These are phyloP conservation scores for Corapipo altera DNA, from an alignment of 2,113 vertebrate species.

Conservation along the genomic window DNA sequence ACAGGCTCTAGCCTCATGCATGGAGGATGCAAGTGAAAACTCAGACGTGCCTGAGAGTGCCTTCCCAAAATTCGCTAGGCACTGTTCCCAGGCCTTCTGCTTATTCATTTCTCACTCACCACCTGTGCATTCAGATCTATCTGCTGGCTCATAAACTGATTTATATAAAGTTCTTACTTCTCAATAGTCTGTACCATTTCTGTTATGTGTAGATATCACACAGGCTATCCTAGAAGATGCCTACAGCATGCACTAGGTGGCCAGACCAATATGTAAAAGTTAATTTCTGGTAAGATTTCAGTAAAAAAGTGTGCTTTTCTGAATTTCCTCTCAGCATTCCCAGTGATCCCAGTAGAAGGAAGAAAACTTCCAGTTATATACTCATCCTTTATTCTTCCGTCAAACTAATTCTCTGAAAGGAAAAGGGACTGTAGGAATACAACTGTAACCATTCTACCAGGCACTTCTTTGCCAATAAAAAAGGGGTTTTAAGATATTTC, in stretches of 20 bases:
- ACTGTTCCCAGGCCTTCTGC: constrained; percentile 47
- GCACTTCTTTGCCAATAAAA: not conserved
- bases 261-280: not conserved
- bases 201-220: not conserved
- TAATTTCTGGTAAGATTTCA: not conserved
- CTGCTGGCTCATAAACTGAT: not conserved
- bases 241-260: not conserved
- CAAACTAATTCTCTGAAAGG: not conserved
- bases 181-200: not conserved
- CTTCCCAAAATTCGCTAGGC: constrained; percentile 46
- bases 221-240: not conserved
- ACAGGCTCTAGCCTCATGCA: not conserved
- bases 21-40: constrained; percentile 21
- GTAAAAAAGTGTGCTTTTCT: not conserved
- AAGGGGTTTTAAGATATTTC: not conserved
- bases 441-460: not conserved
- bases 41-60: not conserved
- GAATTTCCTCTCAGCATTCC: not conserved
- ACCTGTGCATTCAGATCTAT: constrained; percentile 57
- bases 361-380: not conserved
- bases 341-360: not conserved
- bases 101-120: constrained; percentile 43
- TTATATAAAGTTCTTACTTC: constrained; percentile 22
- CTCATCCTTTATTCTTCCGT: not conserved
- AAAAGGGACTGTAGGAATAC: not conserved